A percentile compares a stretch with the other conserved stretches of the same genome.
Conservation (phyloP, 2,113 vertebrate genomes). For the Orycteropus afer region DNA sequence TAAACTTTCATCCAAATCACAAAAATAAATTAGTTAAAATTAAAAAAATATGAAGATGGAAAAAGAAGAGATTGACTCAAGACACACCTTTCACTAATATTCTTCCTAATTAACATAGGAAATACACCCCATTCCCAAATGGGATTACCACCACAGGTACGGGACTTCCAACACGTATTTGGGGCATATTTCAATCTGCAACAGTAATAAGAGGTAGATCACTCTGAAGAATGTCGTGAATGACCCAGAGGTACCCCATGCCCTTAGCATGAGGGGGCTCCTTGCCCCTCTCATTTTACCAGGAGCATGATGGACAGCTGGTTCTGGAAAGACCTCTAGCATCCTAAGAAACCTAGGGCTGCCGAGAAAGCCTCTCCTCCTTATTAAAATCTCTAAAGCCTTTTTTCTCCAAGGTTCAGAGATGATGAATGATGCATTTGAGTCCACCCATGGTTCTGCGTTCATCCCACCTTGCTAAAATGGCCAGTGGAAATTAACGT, state of each 20-base stretch:
- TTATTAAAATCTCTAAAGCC: not conserved
- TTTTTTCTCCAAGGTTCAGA: not conserved
- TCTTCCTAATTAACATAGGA: not conserved
- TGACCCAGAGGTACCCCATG: accelerated
- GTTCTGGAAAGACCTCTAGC: not conserved
- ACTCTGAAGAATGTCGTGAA: accelerated
- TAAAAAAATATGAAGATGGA: too few species aligned
- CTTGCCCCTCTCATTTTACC: too few species aligned
- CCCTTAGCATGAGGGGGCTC: accelerated
- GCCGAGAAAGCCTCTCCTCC: accelerated
- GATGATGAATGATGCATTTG: constrained; percentile 55
- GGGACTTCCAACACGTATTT: not conserved
- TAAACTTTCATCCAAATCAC: too few species aligned
- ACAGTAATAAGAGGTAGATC: accelerated
- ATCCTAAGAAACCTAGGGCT: accelerated
- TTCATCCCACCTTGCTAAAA: not conserved
- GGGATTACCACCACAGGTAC: not conserved
- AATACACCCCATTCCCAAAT: not conserved
- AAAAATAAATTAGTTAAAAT: too few species aligned
- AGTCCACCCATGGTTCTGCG: not conserved
- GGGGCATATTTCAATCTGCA: not conserved
- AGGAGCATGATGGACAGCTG: accelerated
- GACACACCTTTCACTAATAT: too few species aligned
- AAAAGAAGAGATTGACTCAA: too few species aligned
- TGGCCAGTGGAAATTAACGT: not conserved